Evolutionary conservation across 2,797 vertebrate species (phyloP).

Genomic region (Eulemur albifrons): DNA sequence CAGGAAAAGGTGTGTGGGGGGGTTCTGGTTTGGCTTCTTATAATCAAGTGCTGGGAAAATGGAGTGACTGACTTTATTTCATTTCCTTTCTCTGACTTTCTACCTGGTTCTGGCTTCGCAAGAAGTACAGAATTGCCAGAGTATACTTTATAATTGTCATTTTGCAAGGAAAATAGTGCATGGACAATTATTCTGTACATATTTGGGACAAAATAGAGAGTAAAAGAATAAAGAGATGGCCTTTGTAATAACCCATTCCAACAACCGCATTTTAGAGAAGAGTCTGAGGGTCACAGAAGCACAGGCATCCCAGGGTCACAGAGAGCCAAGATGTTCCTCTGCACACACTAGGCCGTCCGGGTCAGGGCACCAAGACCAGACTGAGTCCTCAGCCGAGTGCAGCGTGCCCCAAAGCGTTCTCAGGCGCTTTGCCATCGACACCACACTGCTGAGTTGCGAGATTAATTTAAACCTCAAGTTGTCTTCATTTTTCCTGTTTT

Average conservation of each 20-base stretch:
- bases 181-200: background rate
- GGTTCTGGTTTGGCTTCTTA: background rate
- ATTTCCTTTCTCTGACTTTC: background rate
- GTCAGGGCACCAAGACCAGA: background rate
- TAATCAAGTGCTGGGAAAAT: background rate
- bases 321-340: background rate
- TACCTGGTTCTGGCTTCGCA: background rate
- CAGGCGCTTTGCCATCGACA: rapidly evolving
- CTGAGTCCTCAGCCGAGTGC: too few species aligned
- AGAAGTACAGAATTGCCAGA: background rate
- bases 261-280: background rate
- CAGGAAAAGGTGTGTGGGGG: background rate
- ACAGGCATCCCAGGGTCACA: rapidly evolving
- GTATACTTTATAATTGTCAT: background rate
- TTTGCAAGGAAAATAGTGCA: background rate
- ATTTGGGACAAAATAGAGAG: background rate
- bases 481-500: background rate
- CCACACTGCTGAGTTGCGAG: rapidly evolving
- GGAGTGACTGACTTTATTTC: background rate
- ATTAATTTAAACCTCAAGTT: background rate
- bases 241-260: background rate
- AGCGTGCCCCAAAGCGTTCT: rapidly evolving
- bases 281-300: background rate
- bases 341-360: rapidly evolving
- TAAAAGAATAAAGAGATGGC: background rate